Evolutionary conservation across 2,113 vertebrate species (phyloP).

Genomic region (Dasyornis broadbenti): DNA sequence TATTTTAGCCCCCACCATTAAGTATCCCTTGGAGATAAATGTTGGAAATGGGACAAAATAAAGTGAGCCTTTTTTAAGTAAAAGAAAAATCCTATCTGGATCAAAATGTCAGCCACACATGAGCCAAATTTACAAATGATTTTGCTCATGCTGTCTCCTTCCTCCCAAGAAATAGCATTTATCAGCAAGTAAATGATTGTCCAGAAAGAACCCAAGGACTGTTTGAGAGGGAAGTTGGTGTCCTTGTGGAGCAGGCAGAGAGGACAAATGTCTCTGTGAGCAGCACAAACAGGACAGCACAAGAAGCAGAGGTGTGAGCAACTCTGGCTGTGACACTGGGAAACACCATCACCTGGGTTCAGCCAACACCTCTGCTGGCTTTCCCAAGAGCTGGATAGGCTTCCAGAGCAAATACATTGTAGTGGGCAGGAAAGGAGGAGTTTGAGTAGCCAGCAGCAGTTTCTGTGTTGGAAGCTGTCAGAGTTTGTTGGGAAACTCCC

Average conservation of each 20-base stretch:
- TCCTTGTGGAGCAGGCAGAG: slow-evolving; percentile 5
- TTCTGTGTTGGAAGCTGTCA: neutral
- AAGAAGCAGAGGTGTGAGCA: neutral
- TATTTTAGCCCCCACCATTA: neutral
- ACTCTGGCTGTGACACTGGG: neutral
- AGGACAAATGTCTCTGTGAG: neutral
- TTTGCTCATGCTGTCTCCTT: neutral
- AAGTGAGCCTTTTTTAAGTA: neutral
- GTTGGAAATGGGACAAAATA: neutral
- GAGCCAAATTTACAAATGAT: neutral
- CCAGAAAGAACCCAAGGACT: neutral
- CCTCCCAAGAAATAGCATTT: neutral
- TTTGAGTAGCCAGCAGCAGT: neutral
- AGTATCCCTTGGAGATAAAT: neutral
- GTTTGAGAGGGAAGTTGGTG: neutral
- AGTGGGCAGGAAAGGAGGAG: neutral
- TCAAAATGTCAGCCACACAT: neutral
- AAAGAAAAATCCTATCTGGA: neutral
- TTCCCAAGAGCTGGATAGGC: neutral
- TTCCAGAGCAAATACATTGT: neutral
- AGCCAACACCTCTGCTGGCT: neutral
- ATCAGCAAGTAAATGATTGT: slow-evolving; percentile 43
- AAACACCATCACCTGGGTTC: neutral
- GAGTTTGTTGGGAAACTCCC: neutral
- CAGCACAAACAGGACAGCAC: fast-evolving